phyloP scores from a whole-genome alignment of 53 echinoderm and acorn worm species.

The Zoroaster sp. region DNA sequence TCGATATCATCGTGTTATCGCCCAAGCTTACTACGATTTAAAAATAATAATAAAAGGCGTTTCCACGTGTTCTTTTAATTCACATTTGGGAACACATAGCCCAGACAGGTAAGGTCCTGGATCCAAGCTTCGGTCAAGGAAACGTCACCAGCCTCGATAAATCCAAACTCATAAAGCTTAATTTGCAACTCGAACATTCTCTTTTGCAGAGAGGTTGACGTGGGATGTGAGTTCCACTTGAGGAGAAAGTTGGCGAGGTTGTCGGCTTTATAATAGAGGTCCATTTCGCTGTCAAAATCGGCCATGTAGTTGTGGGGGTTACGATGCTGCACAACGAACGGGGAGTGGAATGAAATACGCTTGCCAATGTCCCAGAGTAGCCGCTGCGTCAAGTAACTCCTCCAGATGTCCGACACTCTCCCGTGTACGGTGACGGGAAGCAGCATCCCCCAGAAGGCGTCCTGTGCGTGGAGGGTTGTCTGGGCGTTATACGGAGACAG shows the following conservation, averaged over 20 bases:
- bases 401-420: slow-evolving; percentile 20
- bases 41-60: no score
- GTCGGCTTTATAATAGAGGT: slow-evolving; percentile 4
- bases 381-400: slow-evolving; percentile 17
- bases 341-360: slow-evolving; percentile 8
- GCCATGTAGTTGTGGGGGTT: slow-evolving; percentile 37
- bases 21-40: no score
- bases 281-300: slow-evolving; percentile 27
- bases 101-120: slow-evolving; percentile 9
- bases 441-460: slow-evolving; percentile 11
- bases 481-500: slow-evolving; percentile 30
- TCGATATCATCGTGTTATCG: no score
- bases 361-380: slow-evolving; percentile 23
- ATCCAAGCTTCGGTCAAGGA: background rate
- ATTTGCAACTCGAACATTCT: background rate
- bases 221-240: background rate
- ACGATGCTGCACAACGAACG: slow-evolving; percentile 10
- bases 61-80: no score
- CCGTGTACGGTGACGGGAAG: slow-evolving; percentile 20
- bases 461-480: background rate
- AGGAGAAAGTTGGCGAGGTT: background rate
- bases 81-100: background rate
- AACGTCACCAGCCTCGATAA: background rate
- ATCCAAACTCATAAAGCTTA: background rate
- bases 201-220: background rate